Base-by-base conservation (phyloP, 2,797 vertebrate species). In the Vespertilio murinus region DNA sequence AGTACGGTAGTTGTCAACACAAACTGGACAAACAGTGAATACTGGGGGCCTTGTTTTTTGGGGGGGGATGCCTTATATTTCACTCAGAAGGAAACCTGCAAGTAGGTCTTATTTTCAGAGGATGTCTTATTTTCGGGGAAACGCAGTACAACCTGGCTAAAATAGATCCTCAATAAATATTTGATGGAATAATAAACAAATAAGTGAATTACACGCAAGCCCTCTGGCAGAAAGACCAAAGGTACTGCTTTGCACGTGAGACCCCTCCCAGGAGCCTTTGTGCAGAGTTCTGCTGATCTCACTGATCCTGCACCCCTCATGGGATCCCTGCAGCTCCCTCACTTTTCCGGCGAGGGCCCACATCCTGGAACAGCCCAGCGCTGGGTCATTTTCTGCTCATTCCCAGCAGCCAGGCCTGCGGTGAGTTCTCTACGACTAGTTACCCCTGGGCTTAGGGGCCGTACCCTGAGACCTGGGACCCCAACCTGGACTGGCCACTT, bases 101-200 rank as follows among this genome's bases (percentile, higher is more conserved):
- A n/a, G n/a, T n/a, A n/a, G n/a, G n/a, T n/a, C n/a, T n/a, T n/a
- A n/a, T n/a, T n/a, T n/a, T n/a, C n/a, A n/a, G n/a, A n/a, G n/a
- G n/a, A n/a, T n/a, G n/a, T n/a, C n/a, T n/a, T n/a, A n/a, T n/a
- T n/a, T n/a, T n/a, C n/a, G n/a, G n/a, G n/a, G n/a, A n/a, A n/a
- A n/a, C n/a, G n/a, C n/a, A n/a, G n/a, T n/a, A n/a, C 35, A 93
- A 11, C 47, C 54, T 94, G 90, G 28, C 52, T 59, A 35, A 87
- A 67, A 80, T n/a, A 80, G 20, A 30, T 74, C 40, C 49, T 88
- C 49, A 78, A 71, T 47, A 80, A 69, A 73, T 92, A 42, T 79
- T 81, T 82, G 77, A 59, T 89, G 52, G 92, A 83, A 28, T 42
- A 89, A 94, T 65, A 84, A 64, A 52, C 47, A 45, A 81, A 93